A percentile compares a stretch with the other conserved stretches of the same genome.
These are phyloP conservation scores for Sebastes diaconus DNA, from an alignment of 2,797 vertebrate genomes.

Conservation along the genomic window DNA sequence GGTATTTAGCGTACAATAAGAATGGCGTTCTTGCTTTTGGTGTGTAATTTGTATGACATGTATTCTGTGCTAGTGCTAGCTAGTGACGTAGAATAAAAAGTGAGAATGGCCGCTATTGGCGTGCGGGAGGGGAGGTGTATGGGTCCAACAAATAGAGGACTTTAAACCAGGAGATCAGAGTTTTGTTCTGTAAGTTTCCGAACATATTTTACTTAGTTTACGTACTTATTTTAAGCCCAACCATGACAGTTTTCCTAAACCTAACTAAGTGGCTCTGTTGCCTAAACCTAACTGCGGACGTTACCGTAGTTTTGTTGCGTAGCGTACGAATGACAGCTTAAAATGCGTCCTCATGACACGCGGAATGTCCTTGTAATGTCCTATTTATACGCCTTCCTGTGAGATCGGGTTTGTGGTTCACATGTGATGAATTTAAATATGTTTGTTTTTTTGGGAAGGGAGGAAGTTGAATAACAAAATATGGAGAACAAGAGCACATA, in stretches of 20 bases:
- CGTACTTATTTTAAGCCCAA: neutral
- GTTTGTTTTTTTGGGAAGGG: neutral
- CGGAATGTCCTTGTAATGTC: too few relatives aligned
- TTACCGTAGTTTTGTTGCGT: neutral
- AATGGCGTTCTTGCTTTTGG: too few relatives aligned
- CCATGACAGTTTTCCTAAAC: neutral
- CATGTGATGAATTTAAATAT: neutral
- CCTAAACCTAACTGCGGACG: neutral
- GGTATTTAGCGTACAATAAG: too few relatives aligned
- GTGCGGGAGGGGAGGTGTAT: too few relatives aligned
- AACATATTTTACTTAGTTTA: neutral
- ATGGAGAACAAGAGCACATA: neutral
- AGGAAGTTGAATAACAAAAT: neutral
- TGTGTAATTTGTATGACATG: too few relatives aligned
- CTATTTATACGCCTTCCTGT: too few relatives aligned
- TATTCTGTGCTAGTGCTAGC: too few relatives aligned
- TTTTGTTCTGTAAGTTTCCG: neutral
- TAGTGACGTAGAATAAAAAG: too few relatives aligned
- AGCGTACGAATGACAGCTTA: neutral
- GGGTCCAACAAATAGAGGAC: too few relatives aligned
- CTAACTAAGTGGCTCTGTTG: rapidly evolving
- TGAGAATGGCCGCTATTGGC: too few relatives aligned
- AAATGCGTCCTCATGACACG: neutral
- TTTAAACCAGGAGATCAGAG: too few relatives aligned
- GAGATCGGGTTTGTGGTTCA: too few relatives aligned